phyloP scores from a whole-genome alignment of 2,113 vertebrate genomes.

The Lasiurus cinereus region DNA sequence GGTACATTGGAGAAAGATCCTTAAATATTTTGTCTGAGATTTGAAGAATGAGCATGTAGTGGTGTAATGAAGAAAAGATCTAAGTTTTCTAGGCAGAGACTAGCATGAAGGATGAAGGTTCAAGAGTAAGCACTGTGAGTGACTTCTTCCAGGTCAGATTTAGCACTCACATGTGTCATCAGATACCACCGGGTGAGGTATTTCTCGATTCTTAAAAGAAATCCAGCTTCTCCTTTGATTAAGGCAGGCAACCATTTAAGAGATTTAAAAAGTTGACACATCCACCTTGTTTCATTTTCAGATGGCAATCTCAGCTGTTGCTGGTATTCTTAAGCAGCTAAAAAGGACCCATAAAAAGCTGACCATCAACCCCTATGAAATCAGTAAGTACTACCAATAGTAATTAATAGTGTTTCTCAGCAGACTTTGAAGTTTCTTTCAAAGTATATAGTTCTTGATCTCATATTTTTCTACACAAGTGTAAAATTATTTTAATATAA shows the following conservation, averaged over 20 bases:
- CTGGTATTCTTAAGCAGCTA: slow-evolving; percentile 96
- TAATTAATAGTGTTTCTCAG: slow-evolving; percentile 1
- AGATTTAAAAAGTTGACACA: background rate
- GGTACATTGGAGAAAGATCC: background rate
- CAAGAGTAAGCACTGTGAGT: background rate
- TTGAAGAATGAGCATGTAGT: background rate
- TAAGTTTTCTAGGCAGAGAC: background rate
- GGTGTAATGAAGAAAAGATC: background rate
- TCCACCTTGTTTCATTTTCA: slow-evolving; percentile 79
- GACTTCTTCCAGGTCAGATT: background rate
- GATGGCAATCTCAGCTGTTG: slow-evolving; percentile 97
- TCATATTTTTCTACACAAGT: background rate
- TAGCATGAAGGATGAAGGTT: background rate
- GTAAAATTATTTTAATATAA: background rate
- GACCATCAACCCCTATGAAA: slow-evolving; percentile 91
- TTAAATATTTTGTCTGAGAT: background rate
- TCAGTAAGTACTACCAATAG: slow-evolving; percentile 89
- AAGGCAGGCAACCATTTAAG: background rate
- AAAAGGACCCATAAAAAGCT: slow-evolving; percentile 96
- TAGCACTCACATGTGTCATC: accelerated
- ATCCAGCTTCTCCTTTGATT: background rate
- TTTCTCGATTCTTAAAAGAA: slow-evolving; percentile 2
- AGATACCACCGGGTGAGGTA: background rate
- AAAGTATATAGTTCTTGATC: background rate
- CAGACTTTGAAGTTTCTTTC: slow-evolving; percentile 1